A percentile compares a stretch with the other conserved stretches of the same genome.
Conservation (phyloP, 2,888 invertebrate species). For the Glyphotaelius pellucidus region DNA sequence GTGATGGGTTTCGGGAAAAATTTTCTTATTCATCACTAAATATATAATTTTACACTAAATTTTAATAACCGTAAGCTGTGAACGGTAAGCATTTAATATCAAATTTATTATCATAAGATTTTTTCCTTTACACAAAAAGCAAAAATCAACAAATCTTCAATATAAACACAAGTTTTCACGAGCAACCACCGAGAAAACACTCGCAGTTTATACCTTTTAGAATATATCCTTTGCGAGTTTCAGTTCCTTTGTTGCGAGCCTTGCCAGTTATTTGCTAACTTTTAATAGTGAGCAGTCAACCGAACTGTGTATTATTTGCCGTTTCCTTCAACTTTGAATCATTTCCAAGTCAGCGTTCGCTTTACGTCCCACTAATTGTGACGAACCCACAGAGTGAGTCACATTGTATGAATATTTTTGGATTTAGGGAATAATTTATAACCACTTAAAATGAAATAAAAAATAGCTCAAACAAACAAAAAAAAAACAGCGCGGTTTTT, state of each 20-base stretch:
- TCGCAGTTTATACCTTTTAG: neutral
- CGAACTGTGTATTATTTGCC: slow-evolving; percentile 16
- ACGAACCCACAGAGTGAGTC: neutral
- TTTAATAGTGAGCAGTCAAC: slow-evolving; percentile 42
- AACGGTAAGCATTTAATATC: neutral
- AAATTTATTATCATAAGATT: neutral
- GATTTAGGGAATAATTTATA: neutral
- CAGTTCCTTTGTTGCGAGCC: neutral
- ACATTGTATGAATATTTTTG: neutral
- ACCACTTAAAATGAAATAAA: neutral
- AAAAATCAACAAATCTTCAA: neutral
- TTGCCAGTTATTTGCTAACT: slow-evolving; percentile 37
- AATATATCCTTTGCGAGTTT: slow-evolving; percentile 17
- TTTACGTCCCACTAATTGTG: slow-evolving; percentile 23
- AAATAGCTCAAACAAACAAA: neutral
- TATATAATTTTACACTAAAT: neutral
- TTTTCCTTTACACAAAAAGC: neutral
- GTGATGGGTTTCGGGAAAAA: neutral
- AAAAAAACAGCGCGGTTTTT: neutral
- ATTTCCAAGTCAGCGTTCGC: slow-evolving; percentile 10
- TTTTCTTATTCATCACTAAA: too few relatives aligned
- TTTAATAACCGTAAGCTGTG: neutral
- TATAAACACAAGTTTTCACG: neutral
- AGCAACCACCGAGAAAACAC: neutral
- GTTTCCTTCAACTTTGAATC: slow-evolving; percentile 23